Base-by-base conservation (phyloP, 2,888 invertebrate genomes). In the Apamea epomidion region DNA sequence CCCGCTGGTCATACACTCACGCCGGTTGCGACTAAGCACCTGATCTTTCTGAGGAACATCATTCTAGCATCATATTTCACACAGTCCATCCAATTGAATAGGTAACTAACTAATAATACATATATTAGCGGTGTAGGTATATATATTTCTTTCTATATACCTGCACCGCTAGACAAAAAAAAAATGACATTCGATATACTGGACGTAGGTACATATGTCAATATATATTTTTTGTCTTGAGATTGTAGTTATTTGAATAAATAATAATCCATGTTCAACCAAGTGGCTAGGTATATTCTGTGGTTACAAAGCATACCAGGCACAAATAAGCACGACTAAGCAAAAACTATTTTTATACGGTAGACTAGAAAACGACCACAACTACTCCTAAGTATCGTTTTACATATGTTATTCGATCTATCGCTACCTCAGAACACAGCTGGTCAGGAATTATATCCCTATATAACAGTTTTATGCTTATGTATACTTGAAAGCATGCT, bases 301-400 rank as follows among this genome's bases (percentile, higher is more conserved):
- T 71, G 84, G 86, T 84, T 60, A 62, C 62, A 60, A n/a, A 60
- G 54, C 58, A 60, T 60, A 21, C 2, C 60, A 58, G 1, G 12
- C 21, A 78, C 60, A 78, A 80, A 84, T 81, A 84, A 77, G 51
- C 48, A 62, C 68, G 67, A 81, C 72, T 87, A 82, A 87, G 78
- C 88, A 86, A 77, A 84, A 84, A 84, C 78, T 84, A 89, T 89
- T 89, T 88, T 79, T 81, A 82, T 62, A 82, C 72, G 74, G 75
- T 82, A 88, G 79, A 83, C 83, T 74, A 82, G 77, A 85, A 89
- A 89, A 83, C 73, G 42, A 90, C 89, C 89, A 80, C 91, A 89
- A 75, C 60, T 76, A 51, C 73, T 77, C 37, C 25, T 62, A 64
- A 25, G 74, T 90, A 84, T 91, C 89, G n/a, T 78, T 83, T 87